Percentiles rank a stretch among this genome's conserved stretches.
These are phyloP conservation scores for Pollimyrus isidori DNA, from an alignment of 2,113 vertebrate genomes.

Conservation along the genomic window DNA sequence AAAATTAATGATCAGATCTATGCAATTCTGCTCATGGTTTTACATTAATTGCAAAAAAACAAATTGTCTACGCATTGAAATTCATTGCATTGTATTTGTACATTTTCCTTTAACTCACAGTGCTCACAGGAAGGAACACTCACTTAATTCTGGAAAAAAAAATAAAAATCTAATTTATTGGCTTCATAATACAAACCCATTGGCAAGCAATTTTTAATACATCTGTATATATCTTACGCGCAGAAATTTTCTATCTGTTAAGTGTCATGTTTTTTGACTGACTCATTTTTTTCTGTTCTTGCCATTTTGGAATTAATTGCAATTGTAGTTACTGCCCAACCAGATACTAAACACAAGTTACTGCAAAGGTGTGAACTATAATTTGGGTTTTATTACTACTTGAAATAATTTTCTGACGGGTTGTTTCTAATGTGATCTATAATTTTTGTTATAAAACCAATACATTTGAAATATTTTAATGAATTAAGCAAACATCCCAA, in stretches of 20 bases:
- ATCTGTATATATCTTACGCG: background rate
- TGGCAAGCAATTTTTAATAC: background rate
- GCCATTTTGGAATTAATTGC: background rate
- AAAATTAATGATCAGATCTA: background rate
- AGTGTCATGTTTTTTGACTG: background rate
- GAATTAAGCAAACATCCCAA: background rate
- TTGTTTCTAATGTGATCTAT: background rate
- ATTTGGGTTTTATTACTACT: background rate
- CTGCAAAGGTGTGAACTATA: background rate
- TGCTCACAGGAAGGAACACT: background rate
- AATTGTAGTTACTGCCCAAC: background rate
- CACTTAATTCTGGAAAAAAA: background rate
- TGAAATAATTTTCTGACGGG: background rate
- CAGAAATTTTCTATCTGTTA: background rate
- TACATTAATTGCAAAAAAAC: background rate
- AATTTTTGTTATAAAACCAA: background rate
- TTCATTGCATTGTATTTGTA: background rate
- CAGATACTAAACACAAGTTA: background rate
- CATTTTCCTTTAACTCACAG: background rate
- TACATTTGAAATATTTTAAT: background rate
- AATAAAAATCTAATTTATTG: background rate
- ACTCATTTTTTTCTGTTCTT: background rate
- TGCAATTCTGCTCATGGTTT: background rate
- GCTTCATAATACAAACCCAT: background rate
- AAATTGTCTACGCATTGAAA: background rate